Percentiles rank a stretch among this genome's conserved stretches.
These are phyloP conservation scores for Callyntrura sp. DNA, from an alignment of 2,888 invertebrate species.

Conservation along the genomic window DNA sequence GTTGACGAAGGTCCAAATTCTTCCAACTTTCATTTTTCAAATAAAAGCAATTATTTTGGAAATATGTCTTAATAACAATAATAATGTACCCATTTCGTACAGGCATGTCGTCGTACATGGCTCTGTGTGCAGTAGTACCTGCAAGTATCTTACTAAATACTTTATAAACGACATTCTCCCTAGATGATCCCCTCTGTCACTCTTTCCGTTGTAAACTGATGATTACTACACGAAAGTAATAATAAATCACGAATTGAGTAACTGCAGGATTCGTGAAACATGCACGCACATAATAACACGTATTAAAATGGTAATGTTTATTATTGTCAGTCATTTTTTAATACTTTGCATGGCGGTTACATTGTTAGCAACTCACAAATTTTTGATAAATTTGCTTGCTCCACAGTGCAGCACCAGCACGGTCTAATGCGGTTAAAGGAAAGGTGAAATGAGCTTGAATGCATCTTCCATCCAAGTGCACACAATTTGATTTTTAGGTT, in stretches of 20 bases:
- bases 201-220: neutral
- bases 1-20: neutral
- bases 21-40: slow-evolving; percentile 17
- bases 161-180: neutral
- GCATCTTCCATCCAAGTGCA: neutral
- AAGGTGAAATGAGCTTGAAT: no score
- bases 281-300: slow-evolving; percentile 5
- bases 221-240: slow-evolving; percentile 30
- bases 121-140: neutral
- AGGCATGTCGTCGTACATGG: no score
- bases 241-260: slow-evolving; percentile 57
- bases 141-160: neutral
- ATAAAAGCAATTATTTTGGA: neutral
- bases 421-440: no score
- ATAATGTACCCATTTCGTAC: no score
- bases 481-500: neutral
- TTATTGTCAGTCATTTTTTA: slow-evolving; percentile 33
- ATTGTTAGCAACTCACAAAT: no score
- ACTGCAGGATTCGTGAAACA: slow-evolving; percentile 23
- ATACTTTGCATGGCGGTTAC: neutral
- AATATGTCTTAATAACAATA: neutral
- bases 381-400: no score
- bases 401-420: no score
- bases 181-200: neutral
- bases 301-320: slow-evolving; percentile 1